These are phyloP conservation scores for Raja brachyura DNA, from an alignment of 2,113 vertebrate species.

Conservation along the genomic window DNA sequence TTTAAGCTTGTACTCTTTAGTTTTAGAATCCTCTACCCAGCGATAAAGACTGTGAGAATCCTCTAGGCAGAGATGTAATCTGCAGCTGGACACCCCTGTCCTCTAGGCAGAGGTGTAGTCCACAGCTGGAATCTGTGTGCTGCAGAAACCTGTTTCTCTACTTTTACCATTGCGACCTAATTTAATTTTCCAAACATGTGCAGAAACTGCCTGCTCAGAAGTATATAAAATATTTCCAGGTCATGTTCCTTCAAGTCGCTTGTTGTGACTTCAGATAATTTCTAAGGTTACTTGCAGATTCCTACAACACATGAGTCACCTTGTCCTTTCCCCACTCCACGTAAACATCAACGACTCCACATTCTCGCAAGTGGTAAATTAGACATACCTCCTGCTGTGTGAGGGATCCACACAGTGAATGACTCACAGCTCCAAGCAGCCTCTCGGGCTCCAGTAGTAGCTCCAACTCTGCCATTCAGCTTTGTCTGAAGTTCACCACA, in stretches of 20 bases:
- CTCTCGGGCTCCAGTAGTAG: no score
- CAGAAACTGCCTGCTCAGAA: neutral
- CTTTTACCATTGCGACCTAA: neutral
- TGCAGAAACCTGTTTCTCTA: no score
- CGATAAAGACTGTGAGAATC: no score
- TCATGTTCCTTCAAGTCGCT: neutral
- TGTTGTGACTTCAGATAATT: neutral
- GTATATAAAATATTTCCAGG: neutral
- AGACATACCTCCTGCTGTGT: neutral
- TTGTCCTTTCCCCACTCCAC: neutral
- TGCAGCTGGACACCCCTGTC: no score
- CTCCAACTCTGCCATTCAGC: neutral
- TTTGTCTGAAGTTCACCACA: neutral
- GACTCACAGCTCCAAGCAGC: no score
- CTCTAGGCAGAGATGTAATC: no score
- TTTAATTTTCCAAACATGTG: neutral
- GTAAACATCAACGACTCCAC: neutral
- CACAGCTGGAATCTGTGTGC: no score
- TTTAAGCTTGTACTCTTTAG: no score
- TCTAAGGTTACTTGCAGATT: neutral
- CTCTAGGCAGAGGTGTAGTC: no score
- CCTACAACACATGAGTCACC: conserved; percentile 6
- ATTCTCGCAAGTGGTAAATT: neutral
- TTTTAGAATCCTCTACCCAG: no score
- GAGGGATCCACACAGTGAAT: neutral